Conservation (phyloP, 1,140 invertebrate species). For the Drosophila virilis region DNA sequence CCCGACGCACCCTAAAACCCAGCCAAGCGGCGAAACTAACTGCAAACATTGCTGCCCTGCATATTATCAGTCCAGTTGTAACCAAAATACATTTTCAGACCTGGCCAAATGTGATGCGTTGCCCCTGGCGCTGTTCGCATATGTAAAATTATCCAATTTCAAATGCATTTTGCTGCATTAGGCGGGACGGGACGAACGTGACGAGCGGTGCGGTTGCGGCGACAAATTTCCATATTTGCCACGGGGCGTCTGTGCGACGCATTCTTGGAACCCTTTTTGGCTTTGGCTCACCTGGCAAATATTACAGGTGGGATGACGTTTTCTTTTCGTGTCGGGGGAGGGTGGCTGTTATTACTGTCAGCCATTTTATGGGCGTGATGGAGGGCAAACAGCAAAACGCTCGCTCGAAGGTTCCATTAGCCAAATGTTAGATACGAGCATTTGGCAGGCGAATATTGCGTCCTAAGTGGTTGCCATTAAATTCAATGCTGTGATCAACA, state of each 20-base stretch:
- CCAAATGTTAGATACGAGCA: constrained; percentile 52
- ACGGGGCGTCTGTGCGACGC: constrained; percentile 4
- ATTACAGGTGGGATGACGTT: constrained; percentile 17
- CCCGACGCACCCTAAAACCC: not conserved
- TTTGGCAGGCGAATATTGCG: constrained; percentile 27
- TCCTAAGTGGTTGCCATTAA: constrained; percentile 52
- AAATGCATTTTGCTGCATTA: constrained; percentile 79
- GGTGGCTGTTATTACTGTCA: constrained; percentile 36
- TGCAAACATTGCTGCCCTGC: constrained; percentile 37
- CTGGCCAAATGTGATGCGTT: constrained; percentile 41
- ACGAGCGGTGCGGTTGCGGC: not conserved
- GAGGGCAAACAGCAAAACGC: constrained; percentile 23
- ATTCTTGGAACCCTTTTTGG: constrained; percentile 27
- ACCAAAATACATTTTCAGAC: constrained; percentile 67
- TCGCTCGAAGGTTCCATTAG: constrained; percentile 62
- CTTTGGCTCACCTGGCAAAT: constrained; percentile 23
- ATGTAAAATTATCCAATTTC: constrained; percentile 75
- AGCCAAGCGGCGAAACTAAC: constrained; percentile 12
- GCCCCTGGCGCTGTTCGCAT: constrained; percentile 58
- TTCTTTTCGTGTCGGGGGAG: not conserved
- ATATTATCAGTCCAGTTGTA: constrained; percentile 61
- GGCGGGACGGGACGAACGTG: not conserved
- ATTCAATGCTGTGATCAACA: constrained; percentile 48
- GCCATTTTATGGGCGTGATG: constrained; percentile 50
- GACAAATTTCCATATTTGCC: constrained; percentile 70